Percentiles rank a stretch among this genome's conserved stretches.
Evolutionary conservation across 2,888 invertebrate genomes (phyloP).

Genomic region (Cryptus viduatorius): DNA sequence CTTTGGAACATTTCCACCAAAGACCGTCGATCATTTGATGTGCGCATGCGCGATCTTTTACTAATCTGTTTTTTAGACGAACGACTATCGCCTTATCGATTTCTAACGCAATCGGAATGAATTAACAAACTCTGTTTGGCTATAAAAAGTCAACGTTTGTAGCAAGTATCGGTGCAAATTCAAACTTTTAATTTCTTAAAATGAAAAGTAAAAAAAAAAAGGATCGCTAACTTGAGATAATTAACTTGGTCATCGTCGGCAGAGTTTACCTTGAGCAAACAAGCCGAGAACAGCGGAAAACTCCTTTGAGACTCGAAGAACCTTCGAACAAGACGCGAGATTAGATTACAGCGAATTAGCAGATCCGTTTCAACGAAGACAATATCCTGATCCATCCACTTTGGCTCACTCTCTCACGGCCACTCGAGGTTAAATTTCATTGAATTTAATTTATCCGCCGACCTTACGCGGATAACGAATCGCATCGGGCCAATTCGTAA

Average conservation of each 20-base stretch:
- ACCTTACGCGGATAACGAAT: conserved; percentile 21
- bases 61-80: not conserved
- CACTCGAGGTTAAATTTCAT: conserved; percentile 29
- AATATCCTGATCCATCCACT: conserved; percentile 37
- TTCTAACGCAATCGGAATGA: no score
- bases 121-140: no score
- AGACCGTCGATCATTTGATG: not conserved
- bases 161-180: no score
- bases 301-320: conserved; percentile 44
- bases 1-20: not conserved
- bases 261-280: conserved; percentile 36
- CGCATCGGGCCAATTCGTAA: conserved; percentile 25
- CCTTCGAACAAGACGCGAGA: conserved; percentile 50
- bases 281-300: conserved; percentile 36
- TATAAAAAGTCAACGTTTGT: no score
- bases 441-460: conserved; percentile 52
- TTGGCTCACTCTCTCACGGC: not conserved
- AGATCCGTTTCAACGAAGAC: conserved; percentile 49
- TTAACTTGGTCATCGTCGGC: not conserved
- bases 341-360: conserved; percentile 60
- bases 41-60: not conserved
- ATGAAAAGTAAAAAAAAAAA: conserved; percentile 1
- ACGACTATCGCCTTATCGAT: no score
- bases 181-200: not conserved
- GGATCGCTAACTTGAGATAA: conserved; percentile 2